Base-by-base conservation (phyloP, 2,888 invertebrate genomes). In the Merodon equestris region DNA sequence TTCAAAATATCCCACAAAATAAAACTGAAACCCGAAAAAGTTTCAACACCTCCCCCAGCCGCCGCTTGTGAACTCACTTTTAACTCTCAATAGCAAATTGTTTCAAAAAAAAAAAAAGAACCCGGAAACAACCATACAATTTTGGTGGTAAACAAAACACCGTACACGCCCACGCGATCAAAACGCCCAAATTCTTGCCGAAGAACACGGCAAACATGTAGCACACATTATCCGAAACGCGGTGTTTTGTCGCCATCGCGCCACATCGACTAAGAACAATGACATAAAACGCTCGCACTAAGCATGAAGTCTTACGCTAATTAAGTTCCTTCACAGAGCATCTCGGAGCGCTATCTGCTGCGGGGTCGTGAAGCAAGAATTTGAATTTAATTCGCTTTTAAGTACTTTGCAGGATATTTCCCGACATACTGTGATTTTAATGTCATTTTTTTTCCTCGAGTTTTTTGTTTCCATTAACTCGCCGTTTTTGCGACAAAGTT, bases 311-410 rank as follows among this genome's bases (percentile, higher is more conserved):
- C 7, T 66, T 34, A 36, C 53, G 57, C 67, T 77, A 77, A 77
- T 77, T 77, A 77, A 77, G 73, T 73, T 67, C 67, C 47, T 73
- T 63, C 50, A 42, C 58, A 63, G 51, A 54, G 57, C 53, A 19
- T 72, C 51, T 51, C 57, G 53, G 38, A 57, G 44, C 36, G 50
- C 17, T 67, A 77, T 77, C 77, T 72, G 77, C 67, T 51, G 61
- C 61, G 56, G 53, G 40, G 48, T 42, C 58, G 63, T 63, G 57
- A 67, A 63, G 44, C 67, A 57, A 42, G 38, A 73, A 63, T 72
- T 73, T 67, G 66, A 73, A 77, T 73, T 73, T 77, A 57, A 67
- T 63, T 73, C 57, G 63, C 67, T 77, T 54, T 68, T 50, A 60
- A 67, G 66, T 60, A 60, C 56, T 54, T 54, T 17, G 50, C 18